These are phyloP conservation scores for Pseudomyrmex concolor DNA, from an alignment of 1,140 invertebrate species.

Conservation along the genomic window DNA sequence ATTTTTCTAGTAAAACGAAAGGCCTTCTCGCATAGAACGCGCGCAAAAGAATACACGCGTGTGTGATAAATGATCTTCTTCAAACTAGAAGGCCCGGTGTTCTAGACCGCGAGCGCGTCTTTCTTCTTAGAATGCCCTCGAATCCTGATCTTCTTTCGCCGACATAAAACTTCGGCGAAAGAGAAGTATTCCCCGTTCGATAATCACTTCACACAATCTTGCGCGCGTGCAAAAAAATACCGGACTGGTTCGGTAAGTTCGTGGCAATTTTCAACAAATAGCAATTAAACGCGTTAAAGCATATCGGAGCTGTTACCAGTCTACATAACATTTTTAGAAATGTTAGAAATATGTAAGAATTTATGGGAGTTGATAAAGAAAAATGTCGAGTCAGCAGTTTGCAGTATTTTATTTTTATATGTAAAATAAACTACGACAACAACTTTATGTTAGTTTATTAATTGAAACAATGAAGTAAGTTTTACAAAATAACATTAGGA, in stretches of 20 bases:
- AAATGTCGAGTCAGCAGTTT: no score
- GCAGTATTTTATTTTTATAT: no score
- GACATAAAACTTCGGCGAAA: slow-evolving; percentile 2
- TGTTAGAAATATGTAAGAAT: no score
- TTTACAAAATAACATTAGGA: no score
- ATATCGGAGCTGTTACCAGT: no score
- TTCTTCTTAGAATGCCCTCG: slow-evolving; percentile 23
- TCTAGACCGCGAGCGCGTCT: slow-evolving; percentile 4
- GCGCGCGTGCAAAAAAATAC: no score
- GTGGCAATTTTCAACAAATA: no score
- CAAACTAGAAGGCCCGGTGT: slow-evolving; percentile 23
- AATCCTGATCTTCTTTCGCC: slow-evolving; percentile 3
- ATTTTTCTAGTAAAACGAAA: slow-evolving; percentile 52
- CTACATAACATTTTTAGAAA: no score
- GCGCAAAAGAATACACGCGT: slow-evolving; percentile 29
- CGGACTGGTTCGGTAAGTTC: no score
- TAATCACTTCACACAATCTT: neutral
- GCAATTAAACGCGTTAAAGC: no score
- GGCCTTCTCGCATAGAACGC: slow-evolving; percentile 16
- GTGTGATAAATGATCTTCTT: slow-evolving; percentile 57
- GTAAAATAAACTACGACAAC: neutral
- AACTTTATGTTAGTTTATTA: neutral
- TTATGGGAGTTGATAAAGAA: no score
- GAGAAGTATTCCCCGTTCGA: slow-evolving; percentile 2
- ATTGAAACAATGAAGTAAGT: no score